Percentiles rank a stretch among this genome's conserved stretches.
These are phyloP conservation scores for Ameiurus melas DNA, from an alignment of 2,113 vertebrate species.

Conservation along the genomic window DNA sequence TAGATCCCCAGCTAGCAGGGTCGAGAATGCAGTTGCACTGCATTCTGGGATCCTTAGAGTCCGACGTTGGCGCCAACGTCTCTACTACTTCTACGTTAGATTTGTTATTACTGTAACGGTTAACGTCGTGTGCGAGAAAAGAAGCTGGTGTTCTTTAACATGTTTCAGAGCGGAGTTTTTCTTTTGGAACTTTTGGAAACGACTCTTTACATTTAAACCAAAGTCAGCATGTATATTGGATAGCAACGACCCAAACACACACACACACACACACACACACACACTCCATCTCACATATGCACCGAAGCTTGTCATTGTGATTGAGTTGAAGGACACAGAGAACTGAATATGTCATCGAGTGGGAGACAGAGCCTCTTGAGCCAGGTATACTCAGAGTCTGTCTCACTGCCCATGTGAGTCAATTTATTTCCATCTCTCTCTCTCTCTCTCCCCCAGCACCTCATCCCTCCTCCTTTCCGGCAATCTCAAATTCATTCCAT, in stretches of 20 bases:
- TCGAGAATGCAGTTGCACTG: background rate
- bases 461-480: background rate
- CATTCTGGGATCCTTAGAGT: background rate
- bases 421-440: constrained; percentile 22
- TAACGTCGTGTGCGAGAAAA: background rate
- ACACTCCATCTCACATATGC: background rate
- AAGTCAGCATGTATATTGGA: background rate
- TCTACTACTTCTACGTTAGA: background rate
- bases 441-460: constrained; percentile 33
- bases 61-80: no score
- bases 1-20: background rate
- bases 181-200: background rate
- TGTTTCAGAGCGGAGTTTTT: background rate
- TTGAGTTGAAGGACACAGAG: constrained; percentile 63
- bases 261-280: constrained; percentile 46
- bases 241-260: background rate
- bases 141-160: background rate
- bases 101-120: background rate
- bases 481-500: constrained; percentile 18
- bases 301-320: constrained; percentile 12
- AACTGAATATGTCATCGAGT: constrained; percentile 62
- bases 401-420: constrained; percentile 50
- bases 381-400: constrained; percentile 46
- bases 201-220: background rate
- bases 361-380: constrained; percentile 67